Base-by-base conservation (phyloP, 2,888 invertebrate species). In the Trichogramma evanescens region DNA sequence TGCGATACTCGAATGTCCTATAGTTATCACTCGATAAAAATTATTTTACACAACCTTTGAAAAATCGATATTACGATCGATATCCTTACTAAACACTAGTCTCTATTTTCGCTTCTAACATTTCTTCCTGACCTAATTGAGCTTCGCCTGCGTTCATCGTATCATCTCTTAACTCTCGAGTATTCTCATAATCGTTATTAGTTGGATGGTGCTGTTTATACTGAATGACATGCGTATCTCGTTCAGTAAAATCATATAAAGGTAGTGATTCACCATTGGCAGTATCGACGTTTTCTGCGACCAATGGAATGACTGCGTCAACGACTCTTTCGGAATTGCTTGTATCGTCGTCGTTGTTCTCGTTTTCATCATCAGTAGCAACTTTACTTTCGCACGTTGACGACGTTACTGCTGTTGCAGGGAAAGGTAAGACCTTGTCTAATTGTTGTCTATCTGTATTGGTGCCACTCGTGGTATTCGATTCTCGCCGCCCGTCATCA, bases 61-160 rank as follows among this genome's bases (percentile, higher is more conserved):
- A 26, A 26, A 26, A 26, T 26, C 26, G 26, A 26, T 26, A 26
- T 26, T 26, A 26, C 3, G 26, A 26, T 26, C 26, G 26, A 26
- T 26, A 26, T 26, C 26, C 26, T 26, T 26, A 26, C 72, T 66
- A 77, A 60, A 77, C 77, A 56, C 77, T 77, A 53, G 77, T 77
- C 68, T 77, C 77, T 64, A 74, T 77, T 49, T 77, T 77, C 4
- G 69, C 66, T 50, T 70, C 67, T 55, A 66, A 66, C 51, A 67
- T 56, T 38, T 67, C 56, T 26, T 60, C 44, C 10, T 56, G 44
- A 41, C 38, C 10, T 5, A 54, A 59, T 26, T 64, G 59, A 50
- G 53, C 50, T 40, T 61, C 60, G 42, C 60, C 62, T 8, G 65
- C 60, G 6, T 66, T 66, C n/a, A 61, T 65, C 40, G 66, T 62